Evolutionary conservation across 1,140 invertebrate genomes (phyloP).

Genomic region (Cydia strobilella): DNA sequence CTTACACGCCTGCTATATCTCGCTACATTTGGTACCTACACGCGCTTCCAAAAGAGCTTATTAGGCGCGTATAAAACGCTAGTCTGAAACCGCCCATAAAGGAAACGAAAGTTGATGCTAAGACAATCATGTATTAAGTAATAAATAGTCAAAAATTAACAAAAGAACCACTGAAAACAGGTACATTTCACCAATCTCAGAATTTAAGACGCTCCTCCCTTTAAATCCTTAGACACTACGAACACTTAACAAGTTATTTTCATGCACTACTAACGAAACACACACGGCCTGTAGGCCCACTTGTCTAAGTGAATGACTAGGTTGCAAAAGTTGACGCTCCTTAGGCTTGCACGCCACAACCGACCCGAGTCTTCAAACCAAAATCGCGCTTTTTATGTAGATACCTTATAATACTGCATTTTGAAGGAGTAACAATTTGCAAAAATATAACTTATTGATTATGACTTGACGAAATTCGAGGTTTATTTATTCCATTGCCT

Average conservation of each 20-base stretch:
- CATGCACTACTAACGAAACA: constrained; percentile 74
- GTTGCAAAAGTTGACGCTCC: constrained; percentile 65
- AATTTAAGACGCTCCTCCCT: constrained; percentile 68
- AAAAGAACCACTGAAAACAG: constrained; percentile 78
- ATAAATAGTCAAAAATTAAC: constrained; percentile 80
- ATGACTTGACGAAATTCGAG: constrained; percentile 15
- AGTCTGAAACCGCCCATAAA: background rate
- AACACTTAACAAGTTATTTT: constrained; percentile 76
- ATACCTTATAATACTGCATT: constrained; percentile 25
- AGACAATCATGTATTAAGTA: constrained; percentile 78
- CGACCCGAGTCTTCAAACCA: constrained; percentile 34
- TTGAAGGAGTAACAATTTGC: constrained; percentile 28
- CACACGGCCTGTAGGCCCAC: constrained; percentile 58
- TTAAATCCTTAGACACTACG: constrained; percentile 76
- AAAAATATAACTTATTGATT: constrained; percentile 15
- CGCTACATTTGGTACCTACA: too few relatives aligned
- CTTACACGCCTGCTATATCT: too few relatives aligned
- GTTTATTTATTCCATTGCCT: constrained; percentile 14
- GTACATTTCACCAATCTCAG: constrained; percentile 77
- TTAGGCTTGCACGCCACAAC: constrained; percentile 45
- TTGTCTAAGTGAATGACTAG: constrained; percentile 77
- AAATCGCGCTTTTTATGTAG: constrained; percentile 36
- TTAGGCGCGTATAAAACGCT: too few relatives aligned
- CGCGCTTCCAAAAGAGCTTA: too few relatives aligned
- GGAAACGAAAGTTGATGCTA: constrained; percentile 67